These are phyloP conservation scores for Guaruba guarouba DNA, from an alignment of 2,113 vertebrate species.

Conservation along the genomic window DNA sequence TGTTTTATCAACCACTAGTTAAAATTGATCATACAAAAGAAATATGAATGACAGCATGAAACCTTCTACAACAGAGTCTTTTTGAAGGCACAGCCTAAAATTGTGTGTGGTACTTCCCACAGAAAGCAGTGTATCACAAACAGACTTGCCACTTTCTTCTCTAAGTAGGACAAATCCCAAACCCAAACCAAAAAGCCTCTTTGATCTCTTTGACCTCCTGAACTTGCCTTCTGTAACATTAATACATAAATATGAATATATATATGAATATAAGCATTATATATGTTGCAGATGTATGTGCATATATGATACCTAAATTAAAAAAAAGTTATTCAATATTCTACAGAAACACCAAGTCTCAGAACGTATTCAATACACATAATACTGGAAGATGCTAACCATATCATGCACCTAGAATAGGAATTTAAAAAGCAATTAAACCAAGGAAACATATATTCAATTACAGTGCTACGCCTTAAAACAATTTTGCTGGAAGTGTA, in stretches of 20 bases:
- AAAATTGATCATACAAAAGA: background rate
- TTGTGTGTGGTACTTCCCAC: background rate
- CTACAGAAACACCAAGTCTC: background rate
- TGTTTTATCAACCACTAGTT: background rate
- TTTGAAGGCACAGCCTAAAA: background rate
- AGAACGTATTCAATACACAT: background rate
- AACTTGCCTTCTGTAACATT: background rate
- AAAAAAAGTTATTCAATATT: background rate
- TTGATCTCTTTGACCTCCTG: background rate
- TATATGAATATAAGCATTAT: background rate
- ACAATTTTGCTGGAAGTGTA: background rate
- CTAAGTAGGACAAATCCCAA: background rate
- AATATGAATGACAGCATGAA: background rate
- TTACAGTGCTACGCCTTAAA: background rate
- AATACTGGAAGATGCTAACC: background rate
- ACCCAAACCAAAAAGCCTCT: fast-evolving
- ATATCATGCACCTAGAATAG: background rate
- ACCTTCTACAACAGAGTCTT: background rate
- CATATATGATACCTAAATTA: background rate
- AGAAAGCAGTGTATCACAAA: background rate
- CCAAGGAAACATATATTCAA: background rate
- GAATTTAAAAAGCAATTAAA: background rate
- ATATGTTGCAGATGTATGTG: background rate
- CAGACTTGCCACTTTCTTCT: background rate
- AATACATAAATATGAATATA: background rate